Evolutionary conservation across 2,888 invertebrate genomes (phyloP).

Genomic region (Brachypterus glaber): DNA sequence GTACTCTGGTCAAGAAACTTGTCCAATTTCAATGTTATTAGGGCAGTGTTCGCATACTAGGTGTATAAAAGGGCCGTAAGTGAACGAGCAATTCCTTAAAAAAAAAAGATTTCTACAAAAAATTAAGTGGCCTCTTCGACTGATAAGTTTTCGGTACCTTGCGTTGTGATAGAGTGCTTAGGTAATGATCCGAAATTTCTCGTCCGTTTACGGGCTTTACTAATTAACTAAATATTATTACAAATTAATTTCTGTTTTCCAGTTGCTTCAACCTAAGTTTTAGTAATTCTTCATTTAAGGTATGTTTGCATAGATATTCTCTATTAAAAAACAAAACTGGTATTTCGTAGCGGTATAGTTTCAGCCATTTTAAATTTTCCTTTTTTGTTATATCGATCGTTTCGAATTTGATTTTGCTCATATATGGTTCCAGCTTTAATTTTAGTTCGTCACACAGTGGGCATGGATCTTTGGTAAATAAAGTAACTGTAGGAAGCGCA

Average conservation of each 20-base stretch:
- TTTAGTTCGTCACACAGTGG: slow-evolving; percentile 72
- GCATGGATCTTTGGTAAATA: slow-evolving; percentile 77
- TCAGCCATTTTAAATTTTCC: slow-evolving; percentile 62
- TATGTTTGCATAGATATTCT: slow-evolving; percentile 70
- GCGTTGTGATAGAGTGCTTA: too few relatives aligned
- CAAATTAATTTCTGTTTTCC: slow-evolving; percentile 7
- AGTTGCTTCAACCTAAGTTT: slow-evolving; percentile 22
- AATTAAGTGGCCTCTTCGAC: too few relatives aligned
- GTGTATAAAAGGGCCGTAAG: too few relatives aligned
- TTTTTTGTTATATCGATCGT: slow-evolving; percentile 67
- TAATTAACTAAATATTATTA: too few relatives aligned
- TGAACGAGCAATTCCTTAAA: too few relatives aligned
- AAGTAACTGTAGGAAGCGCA: slow-evolving; percentile 55
- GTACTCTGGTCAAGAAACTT: too few relatives aligned
- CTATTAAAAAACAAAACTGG: slow-evolving; percentile 82
- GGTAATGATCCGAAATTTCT: too few relatives aligned
- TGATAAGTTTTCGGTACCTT: too few relatives aligned
- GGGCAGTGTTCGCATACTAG: too few relatives aligned
- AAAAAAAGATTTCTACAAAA: too few relatives aligned
- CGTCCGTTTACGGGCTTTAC: too few relatives aligned
- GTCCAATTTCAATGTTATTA: too few relatives aligned
- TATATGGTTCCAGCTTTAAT: slow-evolving; percentile 50
- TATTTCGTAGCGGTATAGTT: slow-evolving; percentile 73
- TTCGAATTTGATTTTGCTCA: slow-evolving; percentile 54
- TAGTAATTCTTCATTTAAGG: slow-evolving; percentile 50